These are phyloP conservation scores for Neopipo cinnamomea DNA, from an alignment of 2,113 vertebrate species.

Conservation along the genomic window DNA sequence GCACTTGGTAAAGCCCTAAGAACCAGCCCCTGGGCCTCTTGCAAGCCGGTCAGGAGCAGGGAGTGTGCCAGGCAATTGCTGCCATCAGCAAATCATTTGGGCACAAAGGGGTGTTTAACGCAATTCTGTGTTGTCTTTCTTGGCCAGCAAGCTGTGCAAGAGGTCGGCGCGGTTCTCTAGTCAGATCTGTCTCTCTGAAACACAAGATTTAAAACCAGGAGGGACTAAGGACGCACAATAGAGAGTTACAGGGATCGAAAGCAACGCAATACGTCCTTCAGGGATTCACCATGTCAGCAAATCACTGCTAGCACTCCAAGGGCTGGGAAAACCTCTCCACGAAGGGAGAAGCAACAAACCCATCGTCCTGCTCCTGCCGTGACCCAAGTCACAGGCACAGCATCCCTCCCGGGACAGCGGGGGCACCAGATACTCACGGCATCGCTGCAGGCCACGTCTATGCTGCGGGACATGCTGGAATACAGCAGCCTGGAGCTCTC, in stretches of 20 bases:
- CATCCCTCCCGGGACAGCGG: background rate
- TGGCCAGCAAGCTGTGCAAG: background rate
- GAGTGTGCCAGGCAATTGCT: background rate
- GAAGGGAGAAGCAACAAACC: background rate
- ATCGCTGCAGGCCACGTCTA: conserved; percentile 56
- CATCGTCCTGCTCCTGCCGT: background rate
- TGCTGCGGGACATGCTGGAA: conserved; percentile 70
- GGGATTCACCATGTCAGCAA: background rate
- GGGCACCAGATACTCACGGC: conserved; percentile 2
- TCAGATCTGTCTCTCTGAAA: background rate
- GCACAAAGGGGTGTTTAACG: background rate
- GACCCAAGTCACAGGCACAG: rapidly evolving
- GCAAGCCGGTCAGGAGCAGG: background rate
- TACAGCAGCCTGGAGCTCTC: conserved; percentile 61
- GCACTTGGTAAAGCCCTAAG: background rate
- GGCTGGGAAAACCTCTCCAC: background rate
- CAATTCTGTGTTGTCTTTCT: background rate
- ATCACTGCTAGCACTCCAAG: background rate
- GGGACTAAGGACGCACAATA: background rate
- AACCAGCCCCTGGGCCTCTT: background rate
- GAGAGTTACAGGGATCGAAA: background rate
- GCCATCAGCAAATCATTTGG: background rate
- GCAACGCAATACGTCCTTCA: background rate
- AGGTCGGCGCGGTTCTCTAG: background rate
- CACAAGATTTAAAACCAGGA: rapidly evolving